Conservation (phyloP, 2,113 vertebrate genomes). For the Clarias gariepinus region DNA sequence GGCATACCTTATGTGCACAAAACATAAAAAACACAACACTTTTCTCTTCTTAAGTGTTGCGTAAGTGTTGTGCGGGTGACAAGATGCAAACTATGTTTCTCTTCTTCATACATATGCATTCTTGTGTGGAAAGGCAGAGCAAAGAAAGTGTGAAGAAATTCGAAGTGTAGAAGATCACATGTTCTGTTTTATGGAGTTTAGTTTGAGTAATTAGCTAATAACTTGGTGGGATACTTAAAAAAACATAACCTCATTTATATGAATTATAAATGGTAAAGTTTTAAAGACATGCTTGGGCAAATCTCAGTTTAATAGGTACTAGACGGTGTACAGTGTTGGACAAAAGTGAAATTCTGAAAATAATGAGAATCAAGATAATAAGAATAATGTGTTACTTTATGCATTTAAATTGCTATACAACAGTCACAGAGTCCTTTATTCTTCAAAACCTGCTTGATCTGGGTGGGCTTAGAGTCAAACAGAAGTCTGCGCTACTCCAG, state of each 20-base stretch:
- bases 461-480: no score
- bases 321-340: background rate
- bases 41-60: no score
- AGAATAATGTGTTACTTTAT: no score
- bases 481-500: no score
- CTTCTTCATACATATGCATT: background rate
- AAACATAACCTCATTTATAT: background rate
- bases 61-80: background rate
- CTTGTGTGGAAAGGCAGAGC: background rate
- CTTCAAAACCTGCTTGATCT: no score
- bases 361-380: no score
- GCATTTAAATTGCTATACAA: no score
- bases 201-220: background rate
- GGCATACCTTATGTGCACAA: background rate
- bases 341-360: no score
- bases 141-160: background rate
- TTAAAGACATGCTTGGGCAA: background rate
- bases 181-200: background rate
- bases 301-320: background rate
- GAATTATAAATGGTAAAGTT: background rate
- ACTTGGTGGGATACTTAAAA: background rate
- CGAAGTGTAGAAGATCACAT: background rate
- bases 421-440: no score
- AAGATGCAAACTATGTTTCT: background rate
- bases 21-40: background rate